Base-by-base conservation (phyloP, 2,113 vertebrate species). In the Salminus brasiliensis region DNA sequence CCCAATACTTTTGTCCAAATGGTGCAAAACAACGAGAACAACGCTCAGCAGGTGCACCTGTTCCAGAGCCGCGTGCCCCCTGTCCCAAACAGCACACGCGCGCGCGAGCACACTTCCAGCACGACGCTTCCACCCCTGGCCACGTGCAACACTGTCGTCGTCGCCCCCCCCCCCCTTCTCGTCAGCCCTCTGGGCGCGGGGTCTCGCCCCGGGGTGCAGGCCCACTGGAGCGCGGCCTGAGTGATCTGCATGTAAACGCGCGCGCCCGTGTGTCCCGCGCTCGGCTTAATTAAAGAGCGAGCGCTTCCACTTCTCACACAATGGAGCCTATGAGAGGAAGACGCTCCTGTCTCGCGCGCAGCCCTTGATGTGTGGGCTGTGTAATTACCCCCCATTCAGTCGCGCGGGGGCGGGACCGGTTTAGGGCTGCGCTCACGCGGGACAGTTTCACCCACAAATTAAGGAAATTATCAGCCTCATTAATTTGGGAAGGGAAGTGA, bases 401-500 rank as follows among this genome's bases (percentile, higher is more conserved):
- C 87, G 67, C 87, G 67, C 30, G 91, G 90, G 88, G 68, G 84
- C 84, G 85, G 88, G 90, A 88, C 88, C 87, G 87, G 71, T 79
- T 85, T 79, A 27, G 85, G 81, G 83, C 32, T 9, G 4, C 49
- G 9, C 52, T 49, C 23, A 53, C 12, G 34, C 36, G 34, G 63
- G 10, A 8, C 15, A 10, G n/a, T 74, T 88, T 85, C 80, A 87
- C 30, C 75, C 81, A 63, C 88, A 91, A 92, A 92, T 92, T 87
- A 90, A 88, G 75, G 76, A 89, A 89, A 93, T 93, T 91, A 91
- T 84, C 49, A 55, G 88, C 85, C 87, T 91, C 90, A 89, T 92
- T 91, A 91, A 90, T 91, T 91, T 88, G 63, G 82, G 74, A 86
- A 86, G 85, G 85, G 89, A 91, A 92, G 88, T 88, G 79, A 91